These are phyloP conservation scores for Lethenteron camtschaticum DNA, from an alignment of 2,113 vertebrate species.

Conservation along the genomic window DNA sequence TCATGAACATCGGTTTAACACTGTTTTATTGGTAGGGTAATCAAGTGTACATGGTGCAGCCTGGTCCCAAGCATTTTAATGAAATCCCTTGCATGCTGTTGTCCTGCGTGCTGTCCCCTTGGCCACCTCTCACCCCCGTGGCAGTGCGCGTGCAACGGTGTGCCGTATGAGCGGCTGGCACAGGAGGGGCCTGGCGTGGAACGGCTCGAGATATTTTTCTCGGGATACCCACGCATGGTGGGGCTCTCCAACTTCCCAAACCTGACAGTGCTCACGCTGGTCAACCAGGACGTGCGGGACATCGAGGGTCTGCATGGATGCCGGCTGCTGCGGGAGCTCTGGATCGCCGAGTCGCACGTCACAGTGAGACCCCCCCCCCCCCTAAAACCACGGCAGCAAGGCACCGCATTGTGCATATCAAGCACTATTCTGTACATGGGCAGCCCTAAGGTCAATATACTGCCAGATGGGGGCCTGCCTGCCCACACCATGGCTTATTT, in stretches of 20 bases:
- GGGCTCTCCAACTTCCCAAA: constrained; percentile 36
- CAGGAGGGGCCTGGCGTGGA: constrained; percentile 21
- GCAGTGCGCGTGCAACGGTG: constrained; percentile 40
- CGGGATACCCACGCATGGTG: constrained; percentile 33
- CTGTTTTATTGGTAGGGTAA: neutral
- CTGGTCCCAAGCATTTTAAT: neutral
- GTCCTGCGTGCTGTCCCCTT: neutral
- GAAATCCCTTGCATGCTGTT: neutral
- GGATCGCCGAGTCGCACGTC: constrained; percentile 38
- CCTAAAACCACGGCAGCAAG: too few relatives aligned
- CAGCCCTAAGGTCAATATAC: too few relatives aligned
- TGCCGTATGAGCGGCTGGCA: constrained; percentile 28
- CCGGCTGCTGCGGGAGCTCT: constrained; percentile 36
- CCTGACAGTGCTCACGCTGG: constrained; percentile 30
- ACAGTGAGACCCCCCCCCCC: constrained; percentile 21
- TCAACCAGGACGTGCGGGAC: constrained; percentile 29
- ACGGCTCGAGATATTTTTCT: constrained; percentile 49
- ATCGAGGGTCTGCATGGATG: constrained; percentile 33
- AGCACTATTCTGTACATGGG: too few relatives aligned
- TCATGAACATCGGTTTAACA: neutral
- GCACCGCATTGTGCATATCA: too few relatives aligned
- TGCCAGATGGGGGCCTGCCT: too few relatives aligned
- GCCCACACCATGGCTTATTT: too few relatives aligned
- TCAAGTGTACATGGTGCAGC: neutral
- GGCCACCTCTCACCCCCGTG: constrained; percentile 2